phyloP scores from a whole-genome alignment of 2,797 vertebrate genomes.

The Poecile montanus region DNA sequence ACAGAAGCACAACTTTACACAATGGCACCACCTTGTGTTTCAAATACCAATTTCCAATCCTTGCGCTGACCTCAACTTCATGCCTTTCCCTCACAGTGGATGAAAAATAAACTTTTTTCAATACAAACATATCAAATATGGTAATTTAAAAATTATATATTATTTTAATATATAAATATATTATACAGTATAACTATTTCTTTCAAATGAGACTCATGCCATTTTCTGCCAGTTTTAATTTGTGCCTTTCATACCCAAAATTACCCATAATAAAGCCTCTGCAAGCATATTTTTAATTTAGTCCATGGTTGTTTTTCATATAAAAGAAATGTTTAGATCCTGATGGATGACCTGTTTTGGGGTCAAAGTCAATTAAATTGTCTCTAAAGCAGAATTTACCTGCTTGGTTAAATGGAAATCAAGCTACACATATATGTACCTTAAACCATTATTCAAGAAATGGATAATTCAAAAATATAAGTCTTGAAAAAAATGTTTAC shows the following conservation, averaged over 20 bases:
- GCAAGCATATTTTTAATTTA: background rate
- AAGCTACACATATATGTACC: background rate
- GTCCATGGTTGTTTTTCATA: background rate
- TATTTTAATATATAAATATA: background rate
- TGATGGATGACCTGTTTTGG: background rate
- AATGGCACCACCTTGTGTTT: slow-evolving; percentile 80
- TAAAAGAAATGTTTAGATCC: background rate
- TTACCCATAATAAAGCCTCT: background rate
- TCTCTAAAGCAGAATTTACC: background rate
- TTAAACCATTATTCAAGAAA: background rate
- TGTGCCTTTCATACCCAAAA: background rate
- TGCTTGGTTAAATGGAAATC: background rate
- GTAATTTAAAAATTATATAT: background rate
- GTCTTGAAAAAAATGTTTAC: background rate
- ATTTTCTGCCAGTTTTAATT: background rate
- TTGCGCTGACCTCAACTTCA: background rate
- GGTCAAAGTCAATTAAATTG: background rate
- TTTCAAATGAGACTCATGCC: background rate
- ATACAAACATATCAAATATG: background rate
- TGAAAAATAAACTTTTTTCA: background rate
- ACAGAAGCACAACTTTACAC: slow-evolving; percentile 61
- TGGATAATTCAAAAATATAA: background rate
- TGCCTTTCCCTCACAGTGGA: background rate
- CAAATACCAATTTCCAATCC: background rate
- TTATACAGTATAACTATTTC: background rate